phyloP scores from a whole-genome alignment of 2,797 vertebrate genomes.

The Aeoliscus strigatus region DNA sequence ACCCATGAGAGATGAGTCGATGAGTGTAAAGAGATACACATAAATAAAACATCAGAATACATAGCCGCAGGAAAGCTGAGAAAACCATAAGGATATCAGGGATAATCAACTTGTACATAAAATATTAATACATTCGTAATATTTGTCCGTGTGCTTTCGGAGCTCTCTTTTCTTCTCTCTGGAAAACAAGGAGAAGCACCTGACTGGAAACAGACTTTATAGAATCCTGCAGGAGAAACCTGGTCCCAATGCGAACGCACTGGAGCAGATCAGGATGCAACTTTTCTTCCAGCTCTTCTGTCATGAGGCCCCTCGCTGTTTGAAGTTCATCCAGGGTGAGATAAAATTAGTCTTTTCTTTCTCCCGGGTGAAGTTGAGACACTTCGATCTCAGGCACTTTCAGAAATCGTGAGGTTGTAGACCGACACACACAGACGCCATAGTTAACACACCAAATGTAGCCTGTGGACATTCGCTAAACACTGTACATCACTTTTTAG shows the following conservation, averaged over 20 bases:
- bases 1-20: slow-evolving; percentile 36
- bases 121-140: slow-evolving; percentile 60
- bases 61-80: slow-evolving; percentile 33
- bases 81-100: slow-evolving; percentile 36
- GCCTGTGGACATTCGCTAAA: no score
- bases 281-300: slow-evolving; percentile 14
- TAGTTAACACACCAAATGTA: no score
- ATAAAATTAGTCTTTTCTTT: slow-evolving; percentile 21
- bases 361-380: slow-evolving; percentile 40
- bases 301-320: no score
- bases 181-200: slow-evolving; percentile 9
- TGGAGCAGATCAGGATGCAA: slow-evolving; percentile 8
- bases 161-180: slow-evolving; percentile 21
- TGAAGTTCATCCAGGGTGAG: no score
- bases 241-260: slow-evolving; percentile 12
- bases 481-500: slow-evolving; percentile 11
- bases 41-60: slow-evolving; percentile 36
- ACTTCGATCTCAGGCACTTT: slow-evolving; percentile 72
- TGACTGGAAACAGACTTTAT: slow-evolving; percentile 12
- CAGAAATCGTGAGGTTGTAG: slow-evolving; percentile 52
- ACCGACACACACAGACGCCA: slow-evolving; percentile 27
- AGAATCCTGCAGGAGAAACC: slow-evolving; percentile 18
- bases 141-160: slow-evolving; percentile 46
- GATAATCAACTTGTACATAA: slow-evolving; percentile 38
- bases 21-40: slow-evolving; percentile 48